A percentile compares a stretch with the other conserved stretches of the same genome.
phyloP scores from a whole-genome alignment of 1,140 invertebrate species.

The Macrostomum lignano region DNA sequence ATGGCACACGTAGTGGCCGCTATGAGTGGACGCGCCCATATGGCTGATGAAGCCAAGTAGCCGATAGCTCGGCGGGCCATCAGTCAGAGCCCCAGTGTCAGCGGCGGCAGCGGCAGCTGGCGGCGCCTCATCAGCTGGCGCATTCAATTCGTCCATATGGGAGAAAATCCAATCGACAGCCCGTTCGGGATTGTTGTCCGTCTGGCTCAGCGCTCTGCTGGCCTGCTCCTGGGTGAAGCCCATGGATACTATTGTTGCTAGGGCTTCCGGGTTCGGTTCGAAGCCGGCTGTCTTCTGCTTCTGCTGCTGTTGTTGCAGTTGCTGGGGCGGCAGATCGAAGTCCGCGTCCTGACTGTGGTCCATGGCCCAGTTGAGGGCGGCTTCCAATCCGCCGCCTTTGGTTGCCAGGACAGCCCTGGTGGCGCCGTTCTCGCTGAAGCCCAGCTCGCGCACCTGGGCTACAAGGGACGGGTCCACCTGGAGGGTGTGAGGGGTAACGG shows the following conservation, averaged over 20 bases:
- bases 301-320: too few species aligned
- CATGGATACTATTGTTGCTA: slow-evolving; percentile 49
- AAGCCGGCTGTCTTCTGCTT: too few species aligned
- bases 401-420: slow-evolving; percentile 59
- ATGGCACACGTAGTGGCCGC: slow-evolving; percentile 91
- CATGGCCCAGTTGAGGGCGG: slow-evolving; percentile 75
- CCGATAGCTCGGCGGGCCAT: slow-evolving; percentile 33
- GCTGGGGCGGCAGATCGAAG: slow-evolving; percentile 42
- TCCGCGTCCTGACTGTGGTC: slow-evolving; percentile 60
- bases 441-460: slow-evolving; percentile 41
- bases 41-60: slow-evolving; percentile 77
- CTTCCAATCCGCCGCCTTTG: slow-evolving; percentile 46
- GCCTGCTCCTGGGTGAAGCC: slow-evolving; percentile 58
- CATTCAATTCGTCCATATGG: slow-evolving; percentile 39
- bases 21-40: slow-evolving; percentile 79
- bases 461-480: slow-evolving; percentile 30
- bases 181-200: slow-evolving; percentile 36
- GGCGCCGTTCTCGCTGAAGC: slow-evolving; percentile 60
- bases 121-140: slow-evolving; percentile 18
- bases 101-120: slow-evolving; percentile 11
- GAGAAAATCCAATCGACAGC: slow-evolving; percentile 34
- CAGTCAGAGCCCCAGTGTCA: slow-evolving; percentile 10
- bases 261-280: too few species aligned
- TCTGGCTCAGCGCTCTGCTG: slow-evolving; percentile 48
- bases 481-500: too few species aligned